Conservation (phyloP, 2,888 invertebrate genomes). For the Oxyteleia sp. region DNA sequence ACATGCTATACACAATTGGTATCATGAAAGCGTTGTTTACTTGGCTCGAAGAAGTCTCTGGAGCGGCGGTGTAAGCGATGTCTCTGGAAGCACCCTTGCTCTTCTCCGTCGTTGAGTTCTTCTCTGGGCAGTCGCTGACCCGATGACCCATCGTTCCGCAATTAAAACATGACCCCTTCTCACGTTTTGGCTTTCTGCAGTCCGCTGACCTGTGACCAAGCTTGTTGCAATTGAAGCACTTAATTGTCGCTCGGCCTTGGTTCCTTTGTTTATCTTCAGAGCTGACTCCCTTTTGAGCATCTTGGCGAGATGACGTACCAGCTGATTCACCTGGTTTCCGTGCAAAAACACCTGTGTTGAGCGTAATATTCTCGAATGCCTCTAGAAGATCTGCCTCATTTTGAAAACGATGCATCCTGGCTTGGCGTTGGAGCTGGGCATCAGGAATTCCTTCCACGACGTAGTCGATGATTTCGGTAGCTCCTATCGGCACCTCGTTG, state of each 20-base stretch:
- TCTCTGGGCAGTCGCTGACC: slow-evolving; percentile 27
- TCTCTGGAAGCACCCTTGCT: neutral
- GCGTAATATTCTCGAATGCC: slow-evolving; percentile 13
- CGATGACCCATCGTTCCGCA: slow-evolving; percentile 33
- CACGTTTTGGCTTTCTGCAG: slow-evolving; percentile 24
- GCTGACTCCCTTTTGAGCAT: neutral
- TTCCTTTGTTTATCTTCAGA: too few relatives aligned
- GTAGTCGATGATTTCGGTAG: neutral
- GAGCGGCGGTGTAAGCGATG: neutral
- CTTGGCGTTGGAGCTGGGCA: slow-evolving; percentile 43
- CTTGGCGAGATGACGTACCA: too few relatives aligned
- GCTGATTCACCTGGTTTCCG: neutral
- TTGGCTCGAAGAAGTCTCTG: neutral
- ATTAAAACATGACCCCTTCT: slow-evolving; percentile 34
- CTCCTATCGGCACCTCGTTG: neutral
- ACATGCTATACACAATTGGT: neutral
- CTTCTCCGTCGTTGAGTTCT: neutral
- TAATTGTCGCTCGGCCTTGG: neutral
- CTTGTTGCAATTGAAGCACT: slow-evolving; percentile 49
- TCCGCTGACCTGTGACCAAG: slow-evolving; percentile 29
- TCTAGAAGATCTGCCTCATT: neutral
- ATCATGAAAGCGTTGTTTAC: slow-evolving; percentile 7
- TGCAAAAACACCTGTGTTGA: neutral
- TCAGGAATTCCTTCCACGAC: slow-evolving; percentile 28
- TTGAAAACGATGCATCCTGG: slow-evolving; percentile 49